phyloP scores from a whole-genome alignment of 2,888 invertebrate genomes.

The Agriotes lineatus region DNA sequence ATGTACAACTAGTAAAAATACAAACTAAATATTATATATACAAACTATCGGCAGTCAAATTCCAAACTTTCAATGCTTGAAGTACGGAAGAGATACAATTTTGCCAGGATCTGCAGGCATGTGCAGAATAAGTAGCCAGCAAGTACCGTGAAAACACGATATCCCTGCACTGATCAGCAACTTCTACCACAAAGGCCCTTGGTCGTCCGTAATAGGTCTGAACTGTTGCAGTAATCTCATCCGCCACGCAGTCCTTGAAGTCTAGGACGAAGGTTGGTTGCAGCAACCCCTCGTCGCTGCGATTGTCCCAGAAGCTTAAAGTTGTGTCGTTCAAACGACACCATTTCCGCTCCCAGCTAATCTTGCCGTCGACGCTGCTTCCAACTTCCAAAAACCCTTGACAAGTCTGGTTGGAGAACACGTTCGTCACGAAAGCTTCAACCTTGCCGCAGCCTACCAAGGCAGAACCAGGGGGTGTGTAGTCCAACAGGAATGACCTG shows the following conservation, averaged over 20 bases:
- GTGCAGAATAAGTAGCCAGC: too few species aligned
- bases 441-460: constrained; percentile 55
- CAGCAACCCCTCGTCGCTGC: constrained; percentile 63
- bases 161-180: neutral
- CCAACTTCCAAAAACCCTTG: constrained; percentile 69
- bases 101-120: too few species aligned
- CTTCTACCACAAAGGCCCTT: too few species aligned
- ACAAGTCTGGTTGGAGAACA: constrained; percentile 55
- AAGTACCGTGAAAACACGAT: too few species aligned
- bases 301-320: constrained; percentile 69
- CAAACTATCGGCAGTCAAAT: too few species aligned
- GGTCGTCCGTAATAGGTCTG: neutral
- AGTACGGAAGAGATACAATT: too few species aligned
- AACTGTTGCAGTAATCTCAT: neutral
- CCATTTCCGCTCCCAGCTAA: constrained; percentile 71
- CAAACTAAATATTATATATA: too few species aligned
- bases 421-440: constrained; percentile 48
- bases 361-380: constrained; percentile 59
- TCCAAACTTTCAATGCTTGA: too few species aligned
- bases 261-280: constrained; percentile 62
- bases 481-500: neutral
- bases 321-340: constrained; percentile 67
- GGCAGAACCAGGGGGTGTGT: constrained; percentile 47
- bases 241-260: constrained; percentile 60
- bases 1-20: too few species aligned